These are phyloP conservation scores for Vireo griseus DNA, from an alignment of 2,797 vertebrate species.

Conservation along the genomic window DNA sequence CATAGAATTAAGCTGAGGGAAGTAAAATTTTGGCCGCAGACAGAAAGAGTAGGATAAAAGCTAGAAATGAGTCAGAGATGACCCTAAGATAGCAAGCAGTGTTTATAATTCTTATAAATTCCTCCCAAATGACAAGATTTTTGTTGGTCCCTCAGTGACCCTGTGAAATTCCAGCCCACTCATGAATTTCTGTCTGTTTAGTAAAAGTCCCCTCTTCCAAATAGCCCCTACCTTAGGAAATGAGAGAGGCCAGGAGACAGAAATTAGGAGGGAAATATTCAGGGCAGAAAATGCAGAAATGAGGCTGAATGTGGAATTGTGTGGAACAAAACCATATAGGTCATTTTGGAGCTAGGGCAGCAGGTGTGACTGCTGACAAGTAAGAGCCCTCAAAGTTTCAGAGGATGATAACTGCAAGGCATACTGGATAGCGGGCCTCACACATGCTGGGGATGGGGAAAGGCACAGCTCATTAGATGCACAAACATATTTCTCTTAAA, in stretches of 20 bases:
- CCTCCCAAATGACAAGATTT: constrained; percentile 15
- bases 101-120: constrained; percentile 52
- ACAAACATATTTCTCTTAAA: background rate
- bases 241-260: background rate
- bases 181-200: background rate
- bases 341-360: background rate
- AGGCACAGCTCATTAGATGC: background rate
- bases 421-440: background rate
- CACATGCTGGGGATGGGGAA: background rate
- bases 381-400: background rate
- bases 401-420: background rate
- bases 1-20: constrained; percentile 4
- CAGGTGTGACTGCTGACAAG: background rate
- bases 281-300: background rate
- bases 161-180: background rate
- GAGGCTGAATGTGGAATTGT: background rate
- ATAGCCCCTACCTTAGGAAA: background rate
- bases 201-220: background rate
- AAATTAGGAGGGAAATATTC: background rate
- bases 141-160: background rate
- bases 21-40: background rate
- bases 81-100: constrained; percentile 24
- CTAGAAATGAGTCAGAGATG: constrained; percentile 56
- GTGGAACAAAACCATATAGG: accelerated
- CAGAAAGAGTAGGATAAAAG: constrained; percentile 10